Evolutionary conservation across 2,888 invertebrate species (phyloP).

Genomic region (Cataglyphis rosenhaueri): DNA sequence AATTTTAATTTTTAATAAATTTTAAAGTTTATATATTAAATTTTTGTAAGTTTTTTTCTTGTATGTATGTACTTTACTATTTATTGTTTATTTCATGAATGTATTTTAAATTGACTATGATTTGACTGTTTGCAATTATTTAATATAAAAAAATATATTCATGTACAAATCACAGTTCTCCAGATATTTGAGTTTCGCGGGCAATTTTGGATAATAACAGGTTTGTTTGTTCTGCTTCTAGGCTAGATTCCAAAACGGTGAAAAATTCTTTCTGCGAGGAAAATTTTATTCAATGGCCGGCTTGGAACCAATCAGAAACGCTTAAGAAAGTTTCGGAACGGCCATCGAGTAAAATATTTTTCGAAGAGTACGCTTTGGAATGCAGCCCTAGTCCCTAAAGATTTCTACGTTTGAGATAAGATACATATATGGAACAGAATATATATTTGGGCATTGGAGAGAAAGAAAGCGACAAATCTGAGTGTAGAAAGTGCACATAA

Average conservation of each 20-base stretch:
- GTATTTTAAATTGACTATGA: neutral
- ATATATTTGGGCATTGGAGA: neutral
- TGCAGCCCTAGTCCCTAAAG: neutral
- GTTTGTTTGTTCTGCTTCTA: neutral
- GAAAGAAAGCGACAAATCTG: neutral
- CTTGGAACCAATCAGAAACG: too few relatives aligned
- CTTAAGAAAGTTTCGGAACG: too few relatives aligned
- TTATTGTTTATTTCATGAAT: neutral
- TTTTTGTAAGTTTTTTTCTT: neutral
- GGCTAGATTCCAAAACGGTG: too few relatives aligned
- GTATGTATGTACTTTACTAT: neutral
- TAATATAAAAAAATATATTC: neutral
- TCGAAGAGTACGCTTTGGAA: too few relatives aligned
- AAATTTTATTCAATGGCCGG: too few relatives aligned
- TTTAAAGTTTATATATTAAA: neutral
- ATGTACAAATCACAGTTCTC: neutral
- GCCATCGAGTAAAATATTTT: too few relatives aligned
- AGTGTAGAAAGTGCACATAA: neutral
- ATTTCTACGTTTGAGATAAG: neutral
- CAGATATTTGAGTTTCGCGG: constrained; percentile 58
- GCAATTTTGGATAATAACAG: neutral
- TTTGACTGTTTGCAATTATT: neutral
- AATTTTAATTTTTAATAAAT: neutral
- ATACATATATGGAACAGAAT: neutral
- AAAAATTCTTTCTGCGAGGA: too few relatives aligned